phyloP scores from a whole-genome alignment of 2,888 invertebrate genomes.

The Aradus depressus region DNA sequence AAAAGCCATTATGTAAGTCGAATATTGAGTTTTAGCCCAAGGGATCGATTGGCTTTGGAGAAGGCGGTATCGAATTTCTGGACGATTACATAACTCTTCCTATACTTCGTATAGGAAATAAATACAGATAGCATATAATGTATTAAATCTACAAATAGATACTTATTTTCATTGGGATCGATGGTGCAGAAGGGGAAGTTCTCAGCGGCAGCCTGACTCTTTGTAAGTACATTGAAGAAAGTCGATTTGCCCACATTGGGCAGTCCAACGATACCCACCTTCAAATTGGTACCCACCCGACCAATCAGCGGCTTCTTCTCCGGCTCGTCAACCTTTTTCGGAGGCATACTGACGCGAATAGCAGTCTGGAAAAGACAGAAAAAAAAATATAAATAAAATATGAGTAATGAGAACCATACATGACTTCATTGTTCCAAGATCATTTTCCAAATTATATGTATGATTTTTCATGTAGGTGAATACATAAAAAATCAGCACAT shows the following conservation, averaged over 20 bases:
- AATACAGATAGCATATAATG: no score
- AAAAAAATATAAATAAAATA: constrained; percentile 14
- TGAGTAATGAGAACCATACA: constrained; percentile 6
- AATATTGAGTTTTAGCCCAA: no score
- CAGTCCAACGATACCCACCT: constrained; percentile 90
- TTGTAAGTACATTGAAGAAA: constrained; percentile 97
- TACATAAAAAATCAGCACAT: no score
- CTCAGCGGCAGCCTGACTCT: constrained; percentile 93
- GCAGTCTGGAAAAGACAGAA: constrained; percentile 8
- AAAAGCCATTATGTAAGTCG: no score
- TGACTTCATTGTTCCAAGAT: no score
- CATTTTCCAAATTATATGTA: no score
- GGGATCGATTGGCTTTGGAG: no score
- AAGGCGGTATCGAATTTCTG: no score
- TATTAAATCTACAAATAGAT: constrained; percentile 41
- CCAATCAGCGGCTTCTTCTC: constrained; percentile 87
- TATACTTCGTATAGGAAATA: no score
- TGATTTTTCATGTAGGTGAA: no score
- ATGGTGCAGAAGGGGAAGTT: constrained; percentile 99
- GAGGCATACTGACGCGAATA: constrained; percentile 60
- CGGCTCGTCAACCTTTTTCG: constrained; percentile 81
- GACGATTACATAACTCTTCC: no score
- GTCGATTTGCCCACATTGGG: constrained; percentile 99
- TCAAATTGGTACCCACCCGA: constrained; percentile 87
- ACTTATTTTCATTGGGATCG: constrained; percentile 99